Percentiles rank a stretch among this genome's conserved stretches.
Conservation (phyloP, 1,140 invertebrate species). For the Araneus ventricosus region DNA sequence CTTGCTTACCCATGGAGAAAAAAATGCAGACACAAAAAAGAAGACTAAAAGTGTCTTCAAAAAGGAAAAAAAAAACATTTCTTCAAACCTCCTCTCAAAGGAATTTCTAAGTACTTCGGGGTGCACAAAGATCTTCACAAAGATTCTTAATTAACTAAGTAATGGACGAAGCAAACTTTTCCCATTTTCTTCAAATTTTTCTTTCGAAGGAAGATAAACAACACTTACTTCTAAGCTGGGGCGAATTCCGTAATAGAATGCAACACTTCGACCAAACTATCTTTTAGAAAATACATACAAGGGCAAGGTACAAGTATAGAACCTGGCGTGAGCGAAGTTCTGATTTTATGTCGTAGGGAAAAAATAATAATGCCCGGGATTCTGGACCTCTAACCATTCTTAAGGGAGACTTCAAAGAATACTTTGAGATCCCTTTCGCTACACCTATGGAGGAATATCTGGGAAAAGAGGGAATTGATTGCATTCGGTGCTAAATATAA, state of each 20-base stretch:
- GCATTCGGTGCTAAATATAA: background rate
- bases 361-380: background rate
- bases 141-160: slow-evolving; percentile 38
- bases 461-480: background rate
- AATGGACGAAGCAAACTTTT: slow-evolving; percentile 2
- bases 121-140: slow-evolving; percentile 1
- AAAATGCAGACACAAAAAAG: background rate
- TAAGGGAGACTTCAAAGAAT: background rate
- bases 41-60: background rate
- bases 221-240: background rate
- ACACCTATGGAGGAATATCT: background rate
- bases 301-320: background rate
- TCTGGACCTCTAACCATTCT: background rate
- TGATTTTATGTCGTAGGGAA: background rate
- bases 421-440: background rate
- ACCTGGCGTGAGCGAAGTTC: background rate
- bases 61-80: background rate
- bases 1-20: background rate
- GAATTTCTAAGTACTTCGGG: background rate
- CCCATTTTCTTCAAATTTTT: slow-evolving; percentile 20
- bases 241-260: background rate
- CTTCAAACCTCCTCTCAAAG: background rate
- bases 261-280: background rate
- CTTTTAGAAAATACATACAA: background rate
- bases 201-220: background rate